phyloP scores from a whole-genome alignment of 2,888 invertebrate species.

The Drosophila meridionalis region DNA sequence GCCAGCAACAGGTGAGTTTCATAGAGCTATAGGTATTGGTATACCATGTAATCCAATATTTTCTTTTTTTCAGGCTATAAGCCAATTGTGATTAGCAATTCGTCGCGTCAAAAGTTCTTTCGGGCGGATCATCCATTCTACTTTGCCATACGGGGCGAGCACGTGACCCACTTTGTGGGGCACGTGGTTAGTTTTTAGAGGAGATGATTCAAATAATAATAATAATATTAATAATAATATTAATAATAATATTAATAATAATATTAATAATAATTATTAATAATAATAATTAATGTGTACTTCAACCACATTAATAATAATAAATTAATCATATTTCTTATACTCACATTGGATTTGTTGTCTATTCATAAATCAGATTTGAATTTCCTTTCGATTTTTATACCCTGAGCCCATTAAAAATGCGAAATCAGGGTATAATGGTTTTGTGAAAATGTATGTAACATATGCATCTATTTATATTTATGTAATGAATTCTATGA shows the following conservation, averaged over 20 bases:
- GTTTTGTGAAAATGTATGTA: slow-evolving; percentile 9
- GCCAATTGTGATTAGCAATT: slow-evolving; percentile 82
- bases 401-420: slow-evolving; percentile 81
- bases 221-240: too few relatives aligned
- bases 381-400: slow-evolving; percentile 53
- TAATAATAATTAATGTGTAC: slow-evolving; percentile 9
- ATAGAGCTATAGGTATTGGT: too few relatives aligned
- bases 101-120: slow-evolving; percentile 81
- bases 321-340: slow-evolving; percentile 26
- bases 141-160: slow-evolving; percentile 79
- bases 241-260: too few relatives aligned
- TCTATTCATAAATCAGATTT: slow-evolving; percentile 17
- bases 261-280: too few relatives aligned
- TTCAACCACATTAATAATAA: slow-evolving; percentile 18
- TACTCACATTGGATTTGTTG: slow-evolving; percentile 5
- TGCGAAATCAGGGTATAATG: slow-evolving; percentile 34
- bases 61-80: slow-evolving; percentile 63
- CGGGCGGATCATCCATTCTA: slow-evolving; percentile 83
- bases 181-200: slow-evolving; percentile 75
- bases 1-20: slow-evolving; percentile 87
- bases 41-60: too few relatives aligned
- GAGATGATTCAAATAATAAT: background rate
- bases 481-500: too few relatives aligned
- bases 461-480: slow-evolving; percentile 12
- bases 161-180: slow-evolving; percentile 78